Percentiles rank a stretch among this genome's conserved stretches.
Evolutionary conservation across 2,888 invertebrate genomes (phyloP).

Genomic region (Helobdella robusta): DNA sequence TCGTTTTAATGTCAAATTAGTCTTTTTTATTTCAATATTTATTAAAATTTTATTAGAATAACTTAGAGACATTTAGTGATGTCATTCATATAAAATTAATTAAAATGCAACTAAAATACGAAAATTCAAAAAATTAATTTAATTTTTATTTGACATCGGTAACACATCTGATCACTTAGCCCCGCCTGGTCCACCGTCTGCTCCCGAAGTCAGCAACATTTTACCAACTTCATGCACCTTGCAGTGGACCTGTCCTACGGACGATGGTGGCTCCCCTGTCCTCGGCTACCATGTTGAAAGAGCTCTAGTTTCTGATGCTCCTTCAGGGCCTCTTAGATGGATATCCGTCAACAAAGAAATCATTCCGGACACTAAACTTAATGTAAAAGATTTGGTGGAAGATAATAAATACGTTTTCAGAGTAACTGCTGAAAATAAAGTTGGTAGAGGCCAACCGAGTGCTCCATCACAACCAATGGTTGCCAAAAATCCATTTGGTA

Average conservation of each 20-base stretch:
- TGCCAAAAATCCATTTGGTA: conserved; percentile 42
- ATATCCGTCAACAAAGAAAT: conserved; percentile 30
- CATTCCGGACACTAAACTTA: conserved; percentile 26
- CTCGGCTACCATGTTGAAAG: conserved; percentile 46
- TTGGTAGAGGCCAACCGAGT: conserved; percentile 53
- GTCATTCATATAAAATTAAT: too few relatives aligned
- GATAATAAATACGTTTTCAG: conserved; percentile 56
- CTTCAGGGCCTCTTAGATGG: conserved; percentile 53
- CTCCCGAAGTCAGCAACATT: conserved; percentile 41
- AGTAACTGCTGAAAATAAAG: conserved; percentile 54
- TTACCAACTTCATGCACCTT: conserved; percentile 40
- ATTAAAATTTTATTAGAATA: too few relatives aligned
- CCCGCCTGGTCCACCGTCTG: conserved; percentile 45
- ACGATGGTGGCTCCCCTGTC: conserved; percentile 43
- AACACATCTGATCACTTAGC: conserved; percentile 24
- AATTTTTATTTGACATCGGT: too few relatives aligned
- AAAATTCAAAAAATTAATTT: neutral
- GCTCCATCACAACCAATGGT: conserved; percentile 36
- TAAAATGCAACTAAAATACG: too few relatives aligned
- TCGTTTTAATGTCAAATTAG: too few relatives aligned
- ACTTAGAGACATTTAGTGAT: too few relatives aligned
- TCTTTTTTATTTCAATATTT: too few relatives aligned
- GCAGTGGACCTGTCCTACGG: conserved; percentile 40
- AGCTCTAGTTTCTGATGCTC: conserved; percentile 53
- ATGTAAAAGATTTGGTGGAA: conserved; percentile 40